Base-by-base conservation (phyloP, 2,113 vertebrate genomes). In the Muscicapa adusta region DNA sequence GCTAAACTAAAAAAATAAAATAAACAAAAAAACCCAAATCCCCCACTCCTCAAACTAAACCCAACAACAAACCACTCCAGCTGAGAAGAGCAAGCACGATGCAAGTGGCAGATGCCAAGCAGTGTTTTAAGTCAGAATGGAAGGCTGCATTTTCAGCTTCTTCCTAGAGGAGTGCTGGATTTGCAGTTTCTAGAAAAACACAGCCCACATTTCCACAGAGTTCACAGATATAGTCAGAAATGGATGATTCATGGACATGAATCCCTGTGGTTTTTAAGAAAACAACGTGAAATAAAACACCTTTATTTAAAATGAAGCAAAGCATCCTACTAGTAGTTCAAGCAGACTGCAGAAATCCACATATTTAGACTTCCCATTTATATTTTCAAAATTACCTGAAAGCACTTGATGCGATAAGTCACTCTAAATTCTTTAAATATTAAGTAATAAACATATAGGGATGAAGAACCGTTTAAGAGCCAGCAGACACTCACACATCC, bases 111-210 rank as follows among this genome's bases (percentile, higher is more conserved):
- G 80, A 86, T 63, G 24, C 20, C 22, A 65, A 73, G 40, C n/a
- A 43, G 31, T 34, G 20, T 23, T 62, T 47, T 25, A 65, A 63
- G 23, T 56, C 24, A 75, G 54, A 87, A 65, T 3, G 2, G n/a
- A 65, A 89, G 34, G 56, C 0, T 76, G 58, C 48, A 51, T 61
- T 87, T 79, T 75, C 56, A 88, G 48, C 67, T 71, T 63, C 76
- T 65, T 85, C 78, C 90, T 57, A 68, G 45, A 54, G 29, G 36
- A 88, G 58, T 12, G 38, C 45, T 53, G 25, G 76, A 61, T 68
- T 56, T 71, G n/a, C 74, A 89, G 50, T 33, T 79, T 87, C 85
- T 54, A 85, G 73, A 84, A 91, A 73, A 84, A 57, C n/a, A 66
- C 61, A 62, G 19, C 50, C 77, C 48, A 68, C 43, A 36, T 73